Conservation (phyloP, 1,140 invertebrate species). For the Neoseiulus cucumeris region DNA sequence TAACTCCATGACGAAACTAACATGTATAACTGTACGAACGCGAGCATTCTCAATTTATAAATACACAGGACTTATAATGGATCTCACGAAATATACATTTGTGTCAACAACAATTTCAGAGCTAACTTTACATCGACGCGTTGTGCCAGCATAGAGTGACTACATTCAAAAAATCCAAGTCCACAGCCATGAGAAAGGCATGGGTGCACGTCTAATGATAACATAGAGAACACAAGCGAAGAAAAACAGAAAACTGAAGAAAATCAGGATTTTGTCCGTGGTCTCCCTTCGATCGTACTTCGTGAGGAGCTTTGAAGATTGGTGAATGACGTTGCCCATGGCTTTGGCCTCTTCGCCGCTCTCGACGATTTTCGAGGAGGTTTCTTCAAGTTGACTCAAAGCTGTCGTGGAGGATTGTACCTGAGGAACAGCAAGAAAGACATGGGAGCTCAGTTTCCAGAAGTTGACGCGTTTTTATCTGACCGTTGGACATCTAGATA, state of each 20-base stretch:
- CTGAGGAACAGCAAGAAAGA: neutral
- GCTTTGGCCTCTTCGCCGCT: slow-evolving; percentile 63
- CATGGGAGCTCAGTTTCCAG: too few relatives aligned
- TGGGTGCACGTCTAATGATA: slow-evolving; percentile 47
- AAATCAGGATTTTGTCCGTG: slow-evolving; percentile 77
- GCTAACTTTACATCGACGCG: too few relatives aligned
- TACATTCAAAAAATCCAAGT: neutral
- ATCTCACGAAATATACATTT: too few relatives aligned
- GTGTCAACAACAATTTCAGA: too few relatives aligned
- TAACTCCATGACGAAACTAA: too few relatives aligned
- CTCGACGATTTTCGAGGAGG: slow-evolving; percentile 33
- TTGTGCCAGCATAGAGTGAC: too few relatives aligned
- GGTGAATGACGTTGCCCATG: slow-evolving; percentile 62
- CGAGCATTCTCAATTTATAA: too few relatives aligned
- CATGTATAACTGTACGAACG: too few relatives aligned
- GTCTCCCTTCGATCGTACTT: slow-evolving; percentile 83
- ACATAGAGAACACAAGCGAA: slow-evolving; percentile 75
- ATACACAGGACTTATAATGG: too few relatives aligned
- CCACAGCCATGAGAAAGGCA: neutral
- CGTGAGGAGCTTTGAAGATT: slow-evolving; percentile 67
- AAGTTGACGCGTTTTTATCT: too few relatives aligned
- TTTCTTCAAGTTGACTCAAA: slow-evolving; percentile 21
- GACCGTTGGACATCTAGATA: too few relatives aligned
- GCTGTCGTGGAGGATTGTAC: neutral
- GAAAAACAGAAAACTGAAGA: slow-evolving; percentile 77